Evolutionary conservation across 2,113 vertebrate species (phyloP).

Genomic region (Poicephalus meyeri): DNA sequence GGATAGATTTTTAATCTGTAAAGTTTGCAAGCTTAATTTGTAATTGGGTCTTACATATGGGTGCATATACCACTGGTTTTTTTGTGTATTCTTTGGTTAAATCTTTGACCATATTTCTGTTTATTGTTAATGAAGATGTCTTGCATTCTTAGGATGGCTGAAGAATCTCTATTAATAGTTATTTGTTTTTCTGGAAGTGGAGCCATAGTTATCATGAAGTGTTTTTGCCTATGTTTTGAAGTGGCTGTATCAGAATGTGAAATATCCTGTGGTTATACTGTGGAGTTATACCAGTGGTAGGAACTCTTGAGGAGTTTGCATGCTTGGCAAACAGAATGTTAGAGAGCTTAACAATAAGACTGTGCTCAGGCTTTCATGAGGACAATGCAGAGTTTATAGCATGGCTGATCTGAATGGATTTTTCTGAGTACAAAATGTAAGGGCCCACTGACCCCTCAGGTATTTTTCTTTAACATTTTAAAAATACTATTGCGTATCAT

Average conservation of each 20-base stretch:
- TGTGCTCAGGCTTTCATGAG: neutral
- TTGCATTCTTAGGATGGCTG: neutral
- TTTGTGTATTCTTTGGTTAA: neutral
- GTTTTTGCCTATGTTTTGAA: neutral
- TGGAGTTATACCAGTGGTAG: neutral
- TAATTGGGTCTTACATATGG: neutral
- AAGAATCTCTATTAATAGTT: neutral
- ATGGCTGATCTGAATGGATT: neutral
- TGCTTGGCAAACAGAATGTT: neutral
- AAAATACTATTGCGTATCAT: neutral
- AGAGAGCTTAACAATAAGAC: neutral
- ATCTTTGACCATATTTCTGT: neutral
- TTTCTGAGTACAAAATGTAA: neutral
- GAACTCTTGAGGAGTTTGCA: neutral
- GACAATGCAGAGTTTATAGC: neutral
- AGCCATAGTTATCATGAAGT: neutral
- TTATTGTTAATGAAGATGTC: neutral
- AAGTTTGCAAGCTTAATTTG: neutral
- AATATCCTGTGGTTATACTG: neutral
- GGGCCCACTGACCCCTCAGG: neutral
- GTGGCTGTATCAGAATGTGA: neutral
- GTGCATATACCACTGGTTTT: neutral
- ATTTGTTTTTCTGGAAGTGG: neutral
- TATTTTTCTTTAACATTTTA: neutral
- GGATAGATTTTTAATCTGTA: neutral